These are phyloP conservation scores for zebrafish (Danio rerio) DNA, from an alignment of 2,113 vertebrate species.

Conservation along the genomic window GRCz12tu NC_133180.1:23938001-23938500, in stretches of 20 bases:
- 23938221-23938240: not conserved
- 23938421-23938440: not conserved
- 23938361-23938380: not conserved
- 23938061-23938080: conserved; percentile 12
- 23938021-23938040: not conserved
- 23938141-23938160: not conserved
- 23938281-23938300: not conserved
- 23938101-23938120: not conserved
- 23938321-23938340: not conserved
- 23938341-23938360: not conserved
- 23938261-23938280: conserved; percentile 2
- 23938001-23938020: not conserved
- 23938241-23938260: not conserved
- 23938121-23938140: not conserved
- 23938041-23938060: not conserved
- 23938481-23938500: not conserved
- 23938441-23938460: not conserved
- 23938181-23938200: not conserved
- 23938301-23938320: not conserved
- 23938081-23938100: not conserved
- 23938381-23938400: not conserved
- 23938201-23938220: not conserved
- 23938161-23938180: not conserved
- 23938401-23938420: not conserved
- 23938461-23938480: not conserved